Percentiles rank a stretch among this genome's conserved stretches.
These are phyloP conservation scores for Dysdera silvatica DNA, from an alignment of 1,140 invertebrate species.

Conservation along the genomic window DNA sequence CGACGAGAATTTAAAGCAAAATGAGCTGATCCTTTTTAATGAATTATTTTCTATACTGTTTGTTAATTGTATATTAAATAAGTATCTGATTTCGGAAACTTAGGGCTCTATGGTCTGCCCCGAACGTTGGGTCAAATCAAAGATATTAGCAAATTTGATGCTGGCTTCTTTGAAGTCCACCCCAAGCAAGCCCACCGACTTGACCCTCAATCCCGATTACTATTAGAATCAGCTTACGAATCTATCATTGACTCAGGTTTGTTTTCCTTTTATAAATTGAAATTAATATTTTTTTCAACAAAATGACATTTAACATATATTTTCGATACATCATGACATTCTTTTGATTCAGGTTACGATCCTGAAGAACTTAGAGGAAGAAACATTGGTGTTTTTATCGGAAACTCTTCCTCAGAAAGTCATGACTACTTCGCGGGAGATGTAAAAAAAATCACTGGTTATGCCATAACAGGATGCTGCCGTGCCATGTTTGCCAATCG, in stretches of 20 bases:
- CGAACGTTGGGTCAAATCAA: conserved; percentile 80
- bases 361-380: conserved; percentile 47
- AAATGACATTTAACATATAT: neutral
- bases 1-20: neutral
- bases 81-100: neutral
- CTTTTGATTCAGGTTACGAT: conserved; percentile 32
- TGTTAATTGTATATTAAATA: neutral
- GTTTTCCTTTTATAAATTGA: neutral
- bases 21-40: neutral
- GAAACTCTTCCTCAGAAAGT: conserved; percentile 74
- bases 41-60: neutral
- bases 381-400: conserved; percentile 84
- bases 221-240: conserved; percentile 90
- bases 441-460: conserved; percentile 61
- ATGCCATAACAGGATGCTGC: conserved; percentile 83
- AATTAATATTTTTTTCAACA: neutral
- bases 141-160: conserved; percentile 76
- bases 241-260: conserved; percentile 84
- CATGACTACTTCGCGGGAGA: conserved; percentile 63
- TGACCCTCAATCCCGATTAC: conserved; percentile 86
- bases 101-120: conserved; percentile 69
- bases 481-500: conserved; percentile 94
- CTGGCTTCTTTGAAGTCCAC: conserved; percentile 88
- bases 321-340: neutral
- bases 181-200: conserved; percentile 86